phyloP scores from a whole-genome alignment of 2,113 vertebrate genomes.

The Chionomys nivalis region DNA sequence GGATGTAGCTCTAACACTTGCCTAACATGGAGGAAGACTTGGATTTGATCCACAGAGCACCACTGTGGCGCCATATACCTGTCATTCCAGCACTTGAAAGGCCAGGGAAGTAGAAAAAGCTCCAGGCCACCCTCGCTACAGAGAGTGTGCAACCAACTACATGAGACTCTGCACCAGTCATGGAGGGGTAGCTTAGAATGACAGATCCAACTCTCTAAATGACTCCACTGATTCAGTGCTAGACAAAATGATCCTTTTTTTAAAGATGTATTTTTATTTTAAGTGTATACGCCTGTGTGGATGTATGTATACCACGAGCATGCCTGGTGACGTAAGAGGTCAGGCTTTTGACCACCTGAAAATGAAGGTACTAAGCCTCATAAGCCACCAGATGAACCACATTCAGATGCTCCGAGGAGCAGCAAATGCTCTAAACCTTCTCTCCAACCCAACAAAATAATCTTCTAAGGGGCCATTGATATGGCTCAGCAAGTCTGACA shows the following conservation, averaged over 20 bases:
- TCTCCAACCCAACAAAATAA: background rate
- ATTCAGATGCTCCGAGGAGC: background rate
- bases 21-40: background rate
- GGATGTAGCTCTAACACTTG: background rate
- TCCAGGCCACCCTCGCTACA: background rate
- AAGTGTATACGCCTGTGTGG: background rate
- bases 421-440: background rate
- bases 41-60: background rate
- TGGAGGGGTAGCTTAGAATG: background rate
- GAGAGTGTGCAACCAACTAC: background rate
- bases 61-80: background rate
- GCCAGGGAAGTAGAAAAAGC: background rate
- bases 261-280: background rate
- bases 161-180: background rate
- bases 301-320: background rate
- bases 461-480: background rate
- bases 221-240: background rate
- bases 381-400: background rate
- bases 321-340: background rate
- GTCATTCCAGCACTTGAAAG: background rate
- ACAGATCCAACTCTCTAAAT: background rate
- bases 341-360: background rate
- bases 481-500: background rate
- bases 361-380: background rate
- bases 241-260: slow-evolving; percentile 9